phyloP scores from a whole-genome alignment of 2,888 invertebrate species.

The Endomychus coccineus region DNA sequence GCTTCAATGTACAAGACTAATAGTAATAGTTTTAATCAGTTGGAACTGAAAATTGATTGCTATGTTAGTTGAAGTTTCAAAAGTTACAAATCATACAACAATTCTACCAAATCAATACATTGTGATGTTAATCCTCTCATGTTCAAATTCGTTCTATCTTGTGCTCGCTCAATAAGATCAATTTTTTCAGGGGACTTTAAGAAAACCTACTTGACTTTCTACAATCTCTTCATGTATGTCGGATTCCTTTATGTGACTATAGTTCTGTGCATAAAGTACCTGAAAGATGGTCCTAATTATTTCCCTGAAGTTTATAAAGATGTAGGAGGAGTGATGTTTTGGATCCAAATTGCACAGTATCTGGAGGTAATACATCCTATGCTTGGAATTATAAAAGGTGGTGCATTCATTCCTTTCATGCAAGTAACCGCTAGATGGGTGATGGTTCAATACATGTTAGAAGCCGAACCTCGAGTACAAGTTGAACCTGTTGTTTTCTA shows the following conservation, averaged over 20 bases:
- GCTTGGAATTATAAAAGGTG: conserved; percentile 80
- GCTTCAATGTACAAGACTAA: too few species aligned
- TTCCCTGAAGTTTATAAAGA: conserved; percentile 62
- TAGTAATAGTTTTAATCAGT: too few species aligned
- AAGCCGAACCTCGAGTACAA: conserved; percentile 80
- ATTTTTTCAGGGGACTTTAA: conserved; percentile 61
- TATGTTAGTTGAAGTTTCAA: too few species aligned
- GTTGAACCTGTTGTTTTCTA: conserved; percentile 80
- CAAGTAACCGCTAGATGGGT: conserved; percentile 76
- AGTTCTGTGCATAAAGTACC: conserved; percentile 67
- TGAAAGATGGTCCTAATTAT: conserved; percentile 64
- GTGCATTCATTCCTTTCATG: conserved; percentile 60
- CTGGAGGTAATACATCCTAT: conserved; percentile 85
- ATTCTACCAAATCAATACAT: too few species aligned
- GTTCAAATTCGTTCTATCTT: too few species aligned
- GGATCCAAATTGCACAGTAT: conserved; percentile 74
- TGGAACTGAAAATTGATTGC: too few species aligned
- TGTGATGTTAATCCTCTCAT: too few species aligned
- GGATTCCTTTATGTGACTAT: conserved; percentile 71
- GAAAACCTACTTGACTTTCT: conserved; percentile 78
- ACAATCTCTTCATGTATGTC: conserved; percentile 84
- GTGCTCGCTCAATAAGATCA: too few species aligned
- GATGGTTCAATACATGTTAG: conserved; percentile 57
- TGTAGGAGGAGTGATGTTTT: conserved; percentile 71
- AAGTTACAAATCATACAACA: too few species aligned